Evolutionary conservation across 2,113 vertebrate species (phyloP), one percentile per base, ranked within the genome.

Genomic region (Pachyramphus minor): DNA sequence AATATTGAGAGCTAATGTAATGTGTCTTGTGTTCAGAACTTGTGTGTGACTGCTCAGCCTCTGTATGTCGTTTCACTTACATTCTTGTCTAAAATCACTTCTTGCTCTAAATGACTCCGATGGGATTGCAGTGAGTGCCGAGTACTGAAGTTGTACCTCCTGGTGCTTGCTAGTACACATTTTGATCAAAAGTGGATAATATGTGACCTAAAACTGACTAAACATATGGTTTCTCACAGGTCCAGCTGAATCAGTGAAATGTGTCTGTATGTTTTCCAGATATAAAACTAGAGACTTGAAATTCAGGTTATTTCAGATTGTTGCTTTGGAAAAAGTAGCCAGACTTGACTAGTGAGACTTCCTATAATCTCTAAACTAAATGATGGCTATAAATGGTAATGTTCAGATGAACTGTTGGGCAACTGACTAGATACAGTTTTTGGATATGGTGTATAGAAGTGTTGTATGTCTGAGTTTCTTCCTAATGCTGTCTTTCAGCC

Each of bases 321-420:
- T 50, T 90, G 59, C 63, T 92, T 92, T 69, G 67, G 44, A 66
- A 89, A 82, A 86, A 92, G 77, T 89, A 83, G 45, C 71, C 52
- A 47, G 45, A 80, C n/a, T 84, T 89, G 59, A 95, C 96, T 96
- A 97, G 95, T 11, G 52, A 94, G 64, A 71, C 39, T 76, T 94
- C 53, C 35, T n/a, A 19, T 55, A 35, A 83, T 75, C 95, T 79
- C 47, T 92, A 95, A 96, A 84, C 13, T 94, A 88, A 92, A 85
- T 84, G 12, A 37, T 93, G 41, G 14, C 71, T 97, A 80, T 80
- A 90, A 96, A 90, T 80, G 33, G 52, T 39, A 55, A 83, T 90
- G 97, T 96, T 80, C 76, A 76, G 59, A 60, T 81, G n/a, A n/a
- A 22, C 60, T 79, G 28, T 49, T 95, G 31, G 52, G 33, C 31